These are phyloP conservation scores for Picus viridis DNA, from an alignment of 2,797 vertebrate genomes.

Conservation along the genomic window DNA sequence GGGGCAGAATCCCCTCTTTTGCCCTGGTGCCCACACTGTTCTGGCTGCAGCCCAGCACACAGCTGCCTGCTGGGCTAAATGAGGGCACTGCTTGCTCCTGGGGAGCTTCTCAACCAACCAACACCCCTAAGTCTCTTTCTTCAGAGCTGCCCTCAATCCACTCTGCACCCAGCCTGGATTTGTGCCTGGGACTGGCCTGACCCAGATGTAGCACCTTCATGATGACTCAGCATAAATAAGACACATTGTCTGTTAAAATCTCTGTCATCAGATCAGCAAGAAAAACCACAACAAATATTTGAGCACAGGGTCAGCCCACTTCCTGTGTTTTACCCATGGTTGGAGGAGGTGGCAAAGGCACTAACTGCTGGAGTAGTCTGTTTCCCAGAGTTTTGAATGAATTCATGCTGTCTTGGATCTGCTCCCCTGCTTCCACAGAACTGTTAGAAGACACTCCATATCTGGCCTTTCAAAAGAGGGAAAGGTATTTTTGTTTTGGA, in stretches of 20 bases:
- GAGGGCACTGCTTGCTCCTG: no score
- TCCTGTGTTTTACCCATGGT: not conserved
- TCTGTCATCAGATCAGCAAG: conserved; percentile 7
- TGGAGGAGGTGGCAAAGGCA: not conserved
- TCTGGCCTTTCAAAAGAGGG: not conserved
- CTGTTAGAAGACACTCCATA: not conserved
- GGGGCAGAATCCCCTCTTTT: no score
- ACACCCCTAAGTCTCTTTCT: no score
- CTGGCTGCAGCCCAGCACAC: no score
- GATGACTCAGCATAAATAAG: conserved; percentile 15
- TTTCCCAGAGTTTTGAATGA: not conserved
- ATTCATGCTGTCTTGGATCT: not conserved
- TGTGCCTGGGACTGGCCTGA: no score
- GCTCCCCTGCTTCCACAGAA: not conserved
- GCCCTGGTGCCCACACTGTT: no score
- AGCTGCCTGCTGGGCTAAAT: no score
- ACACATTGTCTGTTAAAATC: conserved; percentile 24
- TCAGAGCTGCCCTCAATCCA: no score
- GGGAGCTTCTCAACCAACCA: no score
- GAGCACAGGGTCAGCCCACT: not conserved
- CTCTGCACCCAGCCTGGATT: no score
- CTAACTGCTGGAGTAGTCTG: not conserved
- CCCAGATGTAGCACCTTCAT: not conserved
- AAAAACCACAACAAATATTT: conserved; percentile 56
- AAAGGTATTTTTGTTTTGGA: not conserved